Base-by-base conservation (phyloP, 2,888 invertebrate species). In the Orthonevra nobilis region DNA sequence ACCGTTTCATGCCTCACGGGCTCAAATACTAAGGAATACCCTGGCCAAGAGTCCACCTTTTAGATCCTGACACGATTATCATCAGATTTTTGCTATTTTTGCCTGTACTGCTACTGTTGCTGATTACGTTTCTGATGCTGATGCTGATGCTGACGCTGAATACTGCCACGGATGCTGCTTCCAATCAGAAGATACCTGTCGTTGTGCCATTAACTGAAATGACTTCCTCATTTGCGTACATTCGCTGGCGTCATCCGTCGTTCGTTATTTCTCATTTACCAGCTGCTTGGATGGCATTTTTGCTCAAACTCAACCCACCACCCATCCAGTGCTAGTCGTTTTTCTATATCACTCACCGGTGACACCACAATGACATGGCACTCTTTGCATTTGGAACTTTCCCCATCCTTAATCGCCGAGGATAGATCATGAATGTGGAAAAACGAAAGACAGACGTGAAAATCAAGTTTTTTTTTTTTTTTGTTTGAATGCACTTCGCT, bases 151-250 rank as follows among this genome's bases (percentile, higher is more conserved):
- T 46, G 52, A 15, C n/a, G n/a, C n/a, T n/a, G n/a, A n/a, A n/a
- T 46, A 12, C 36, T 50, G 56, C 54, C n/a, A n/a, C n/a, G n/a
- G n/a, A n/a, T 40, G 10, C 34, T 50, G 46, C 10, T 44, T 30
- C 50, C 64, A 70, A 64, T 70, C 75, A 70, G 50, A 58, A 44
- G 46, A 54, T 77, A 70, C 70, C 74, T 69, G 61, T 61, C 69
- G 58, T 23, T 61, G 72, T 64, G 36, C 50, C 70, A 70, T 70
- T 77, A 77, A 56, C 63, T 72, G 77, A 72, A 79, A 72, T 60
- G 72, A 79, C 77, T 79, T 79, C 60, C 72, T 72, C 64, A 72
- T 79, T 79, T 72, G 75, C 63, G 72, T 61, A 54, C 34, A 66
- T 60, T 79, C 48, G 66, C 60, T 54, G 52, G 46, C 48, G 46